A percentile compares a stretch with the other conserved stretches of the same genome.
These are phyloP conservation scores for Chorisops tibialis DNA, from an alignment of 2,888 invertebrate genomes.

Conservation along the genomic window DNA sequence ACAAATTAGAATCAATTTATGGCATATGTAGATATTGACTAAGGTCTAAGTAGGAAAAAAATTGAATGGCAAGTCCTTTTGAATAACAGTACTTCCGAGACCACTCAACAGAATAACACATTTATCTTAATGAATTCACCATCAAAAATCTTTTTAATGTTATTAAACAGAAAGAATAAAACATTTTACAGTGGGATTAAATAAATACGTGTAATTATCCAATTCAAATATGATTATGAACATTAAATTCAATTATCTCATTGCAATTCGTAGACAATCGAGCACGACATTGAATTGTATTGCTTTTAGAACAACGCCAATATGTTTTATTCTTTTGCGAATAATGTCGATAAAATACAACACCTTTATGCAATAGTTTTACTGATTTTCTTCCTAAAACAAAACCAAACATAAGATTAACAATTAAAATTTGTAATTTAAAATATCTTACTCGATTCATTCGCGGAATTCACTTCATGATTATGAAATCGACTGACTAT, in stretches of 20 bases:
- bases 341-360: constrained; percentile 30
- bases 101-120: too few species aligned
- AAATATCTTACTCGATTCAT: neutral
- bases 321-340: constrained; percentile 15
- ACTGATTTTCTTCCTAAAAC: constrained; percentile 15
- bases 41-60: too few species aligned
- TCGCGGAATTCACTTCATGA: constrained; percentile 13
- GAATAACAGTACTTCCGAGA: too few species aligned
- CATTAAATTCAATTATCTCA: constrained; percentile 24
- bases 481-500: constrained; percentile 19
- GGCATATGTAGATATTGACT: too few species aligned
- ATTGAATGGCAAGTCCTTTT: too few species aligned
- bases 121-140: too few species aligned
- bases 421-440: neutral
- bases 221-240: too few species aligned
- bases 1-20: too few species aligned
- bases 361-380: constrained; percentile 27
- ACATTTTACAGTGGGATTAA: too few species aligned
- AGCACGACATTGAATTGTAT: constrained; percentile 26
- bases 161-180: too few species aligned
- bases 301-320: constrained; percentile 30
- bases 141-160: too few species aligned
- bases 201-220: too few species aligned
- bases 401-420: neutral
- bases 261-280: constrained; percentile 18